phyloP scores from a whole-genome alignment of 1,140 invertebrate species.

The Ostrea denselamellosa region DNA sequence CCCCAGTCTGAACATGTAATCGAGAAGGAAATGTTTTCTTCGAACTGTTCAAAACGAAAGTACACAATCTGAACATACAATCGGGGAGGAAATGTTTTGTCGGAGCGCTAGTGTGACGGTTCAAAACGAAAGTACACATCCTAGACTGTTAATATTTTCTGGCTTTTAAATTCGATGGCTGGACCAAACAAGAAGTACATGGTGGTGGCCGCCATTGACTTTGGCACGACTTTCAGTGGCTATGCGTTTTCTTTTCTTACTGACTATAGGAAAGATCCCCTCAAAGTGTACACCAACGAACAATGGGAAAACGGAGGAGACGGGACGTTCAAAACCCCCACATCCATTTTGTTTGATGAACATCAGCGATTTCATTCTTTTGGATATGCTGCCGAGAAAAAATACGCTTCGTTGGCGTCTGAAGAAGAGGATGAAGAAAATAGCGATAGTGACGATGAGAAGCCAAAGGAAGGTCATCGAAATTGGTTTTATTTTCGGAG shows the following conservation, averaged over 20 bases:
- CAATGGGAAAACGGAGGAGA: constrained; percentile 10
- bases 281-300: background rate
- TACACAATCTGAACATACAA: too few relatives aligned
- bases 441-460: background rate
- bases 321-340: constrained; percentile 45
- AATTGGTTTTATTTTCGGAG: constrained; percentile 47
- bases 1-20: too few relatives aligned
- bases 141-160: too few relatives aligned
- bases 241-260: constrained; percentile 5
- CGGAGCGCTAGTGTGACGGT: too few relatives aligned
- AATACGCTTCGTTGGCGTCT: constrained; percentile 47
- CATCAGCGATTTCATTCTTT: constrained; percentile 47
- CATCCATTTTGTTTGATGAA: constrained; percentile 43
- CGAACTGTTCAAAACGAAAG: too few relatives aligned
- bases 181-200: background rate
- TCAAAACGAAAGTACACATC: constrained; percentile 32
- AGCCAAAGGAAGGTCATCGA: background rate
- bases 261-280: constrained; percentile 1
- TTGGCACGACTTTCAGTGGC: constrained; percentile 35
- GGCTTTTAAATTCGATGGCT: constrained; percentile 21
- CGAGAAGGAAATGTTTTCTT: too few relatives aligned
- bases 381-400: constrained; percentile 55
- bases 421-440: background rate
- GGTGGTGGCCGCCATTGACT: constrained; percentile 35
- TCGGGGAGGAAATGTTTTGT: too few relatives aligned